Percentiles rank a stretch among this genome's conserved stretches.
These are phyloP conservation scores for Sinonovacula constricta DNA, from an alignment of 1,140 invertebrate genomes.

Conservation along the genomic window DNA sequence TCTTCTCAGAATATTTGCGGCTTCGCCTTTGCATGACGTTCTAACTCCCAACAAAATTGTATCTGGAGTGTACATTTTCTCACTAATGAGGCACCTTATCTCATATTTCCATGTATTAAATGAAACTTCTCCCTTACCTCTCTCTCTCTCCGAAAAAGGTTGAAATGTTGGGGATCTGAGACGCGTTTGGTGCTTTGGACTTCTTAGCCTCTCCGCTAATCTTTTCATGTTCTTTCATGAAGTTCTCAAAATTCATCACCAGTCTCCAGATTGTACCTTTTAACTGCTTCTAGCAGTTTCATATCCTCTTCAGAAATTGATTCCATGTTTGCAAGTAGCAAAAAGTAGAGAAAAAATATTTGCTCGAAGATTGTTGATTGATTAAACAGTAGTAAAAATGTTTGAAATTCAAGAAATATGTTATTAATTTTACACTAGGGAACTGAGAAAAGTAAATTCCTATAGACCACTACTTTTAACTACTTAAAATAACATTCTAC, in stretches of 20 bases:
- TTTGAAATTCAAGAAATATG: no score
- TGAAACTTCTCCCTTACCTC: constrained; percentile 11
- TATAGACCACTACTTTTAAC: no score
- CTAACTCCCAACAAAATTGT: constrained; percentile 11
- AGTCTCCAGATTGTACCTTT: neutral
- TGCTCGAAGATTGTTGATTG: no score
- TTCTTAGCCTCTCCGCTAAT: constrained; percentile 2
- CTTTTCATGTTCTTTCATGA: neutral
- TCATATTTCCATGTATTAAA: constrained; percentile 24
- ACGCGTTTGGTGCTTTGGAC: neutral
- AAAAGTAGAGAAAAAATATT: no score
- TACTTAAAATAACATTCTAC: no score
- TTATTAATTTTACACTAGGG: no score
- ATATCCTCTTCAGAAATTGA: neutral
- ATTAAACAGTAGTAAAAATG: no score
- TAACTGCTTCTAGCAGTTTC: neutral
- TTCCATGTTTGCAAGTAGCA: no score
- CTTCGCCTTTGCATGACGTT: constrained; percentile 21
- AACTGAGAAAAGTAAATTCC: no score
- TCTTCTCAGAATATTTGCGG: constrained; percentile 24
- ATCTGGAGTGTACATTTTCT: neutral
- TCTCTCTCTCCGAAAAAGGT: constrained; percentile 11
- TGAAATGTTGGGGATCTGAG: constrained; percentile 17
- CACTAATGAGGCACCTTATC: constrained; percentile 3
- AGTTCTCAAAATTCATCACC: neutral